These are phyloP conservation scores for Apocheima hispidaria DNA, from an alignment of 2,888 invertebrate species.

Conservation along the genomic window DNA sequence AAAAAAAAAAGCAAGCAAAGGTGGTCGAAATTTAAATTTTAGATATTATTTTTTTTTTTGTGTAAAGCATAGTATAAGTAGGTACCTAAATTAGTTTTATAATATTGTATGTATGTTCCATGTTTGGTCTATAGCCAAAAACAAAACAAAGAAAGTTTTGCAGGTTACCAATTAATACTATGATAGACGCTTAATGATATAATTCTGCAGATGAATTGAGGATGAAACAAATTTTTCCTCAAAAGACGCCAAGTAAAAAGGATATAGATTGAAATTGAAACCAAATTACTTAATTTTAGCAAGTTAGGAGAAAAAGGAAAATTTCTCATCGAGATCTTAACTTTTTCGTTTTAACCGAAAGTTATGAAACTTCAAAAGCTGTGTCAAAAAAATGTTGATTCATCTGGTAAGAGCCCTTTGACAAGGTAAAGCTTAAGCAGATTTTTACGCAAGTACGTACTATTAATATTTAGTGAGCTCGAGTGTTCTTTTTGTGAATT, in stretches of 20 bases:
- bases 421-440: background rate
- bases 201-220: too few relatives aligned
- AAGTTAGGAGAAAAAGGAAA: constrained; percentile 4
- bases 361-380: background rate
- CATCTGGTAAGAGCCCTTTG: background rate
- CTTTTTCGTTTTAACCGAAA: background rate
- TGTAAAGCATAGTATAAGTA: too few relatives aligned
- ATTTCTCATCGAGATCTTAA: background rate
- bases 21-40: too few relatives aligned
- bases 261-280: constrained; percentile 1
- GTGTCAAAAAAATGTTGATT: background rate
- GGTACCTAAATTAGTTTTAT: background rate
- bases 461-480: background rate
- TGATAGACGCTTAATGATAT: too few relatives aligned
- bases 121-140: background rate
- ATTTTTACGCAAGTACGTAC: constrained; percentile 35
- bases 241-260: background rate
- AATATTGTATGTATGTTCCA: background rate
- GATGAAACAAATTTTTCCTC: background rate
- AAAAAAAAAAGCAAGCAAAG: too few relatives aligned
- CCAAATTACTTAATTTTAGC: background rate
- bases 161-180: background rate
- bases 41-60: too few relatives aligned
- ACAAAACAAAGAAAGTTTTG: background rate
- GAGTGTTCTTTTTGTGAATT: background rate